Conservation (phyloP, 2,113 vertebrate species). For the Oenanthe melanoleuca region DNA sequence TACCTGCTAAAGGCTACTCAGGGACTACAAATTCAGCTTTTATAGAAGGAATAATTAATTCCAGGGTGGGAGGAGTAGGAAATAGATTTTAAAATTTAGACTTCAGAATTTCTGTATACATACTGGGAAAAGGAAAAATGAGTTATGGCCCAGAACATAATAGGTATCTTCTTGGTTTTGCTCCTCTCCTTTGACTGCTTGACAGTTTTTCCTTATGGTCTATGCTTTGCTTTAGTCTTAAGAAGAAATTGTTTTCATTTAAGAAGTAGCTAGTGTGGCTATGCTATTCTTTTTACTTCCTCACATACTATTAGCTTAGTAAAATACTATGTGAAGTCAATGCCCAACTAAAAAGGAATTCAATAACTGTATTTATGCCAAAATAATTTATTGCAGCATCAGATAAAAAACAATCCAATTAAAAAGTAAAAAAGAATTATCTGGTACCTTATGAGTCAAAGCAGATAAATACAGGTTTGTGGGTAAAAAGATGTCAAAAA, state of each 20-base stretch:
- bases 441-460: background rate
- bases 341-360: background rate
- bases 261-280: background rate
- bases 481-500: background rate
- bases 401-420: conserved; percentile 15
- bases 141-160: background rate
- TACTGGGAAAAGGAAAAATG: background rate
- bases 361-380: background rate
- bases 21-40: background rate
- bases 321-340: background rate
- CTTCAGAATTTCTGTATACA: background rate
- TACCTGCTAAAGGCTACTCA: background rate
- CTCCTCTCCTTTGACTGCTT: background rate
- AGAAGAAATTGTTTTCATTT: background rate
- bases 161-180: background rate
- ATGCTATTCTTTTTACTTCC: background rate
- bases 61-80: background rate
- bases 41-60: background rate
- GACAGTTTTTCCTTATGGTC: background rate
- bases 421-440: background rate
- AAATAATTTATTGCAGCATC: background rate
- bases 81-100: background rate
- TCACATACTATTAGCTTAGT: background rate
- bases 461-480: background rate
- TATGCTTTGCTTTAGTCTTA: background rate